Evolutionary conservation across 2,888 invertebrate species (phyloP).

Genomic region (Chorisops tibialis): DNA sequence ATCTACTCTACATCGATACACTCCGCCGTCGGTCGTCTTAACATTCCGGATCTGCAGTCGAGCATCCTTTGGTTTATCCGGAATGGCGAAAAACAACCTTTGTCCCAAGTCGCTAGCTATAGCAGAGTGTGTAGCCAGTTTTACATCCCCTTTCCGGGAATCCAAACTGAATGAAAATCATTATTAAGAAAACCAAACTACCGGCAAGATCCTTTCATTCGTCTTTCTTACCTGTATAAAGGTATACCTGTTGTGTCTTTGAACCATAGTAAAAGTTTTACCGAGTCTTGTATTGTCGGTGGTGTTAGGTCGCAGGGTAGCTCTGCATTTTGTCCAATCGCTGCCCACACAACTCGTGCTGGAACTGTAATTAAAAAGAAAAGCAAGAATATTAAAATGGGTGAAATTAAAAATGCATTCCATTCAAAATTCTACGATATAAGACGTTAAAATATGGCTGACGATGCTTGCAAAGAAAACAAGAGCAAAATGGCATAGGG

Average conservation of each 20-base stretch:
- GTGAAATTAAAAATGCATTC: neutral
- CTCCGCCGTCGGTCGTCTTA: slow-evolving; percentile 70
- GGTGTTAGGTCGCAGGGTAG: slow-evolving; percentile 81
- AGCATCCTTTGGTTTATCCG: slow-evolving; percentile 69
- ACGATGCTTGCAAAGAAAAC: no score
- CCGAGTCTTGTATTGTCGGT: slow-evolving; percentile 65
- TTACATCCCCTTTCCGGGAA: slow-evolving; percentile 68
- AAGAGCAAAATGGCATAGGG: no score
- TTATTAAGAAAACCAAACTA: neutral
- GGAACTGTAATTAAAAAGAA: slow-evolving; percentile 57
- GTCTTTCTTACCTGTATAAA: slow-evolving; percentile 72
- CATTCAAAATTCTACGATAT: neutral
- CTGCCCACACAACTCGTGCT: slow-evolving; percentile 69
- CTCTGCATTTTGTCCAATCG: slow-evolving; percentile 69
- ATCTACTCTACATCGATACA: slow-evolving; percentile 85
- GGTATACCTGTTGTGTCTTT: slow-evolving; percentile 82
- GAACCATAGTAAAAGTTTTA: slow-evolving; percentile 87
- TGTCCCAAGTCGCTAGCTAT: slow-evolving; percentile 74
- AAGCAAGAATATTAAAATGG: neutral
- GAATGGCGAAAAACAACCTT: slow-evolving; percentile 69
- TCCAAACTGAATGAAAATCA: slow-evolving; percentile 61
- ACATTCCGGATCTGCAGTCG: slow-evolving; percentile 72
- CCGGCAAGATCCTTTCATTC: neutral
- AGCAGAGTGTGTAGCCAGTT: slow-evolving; percentile 68
- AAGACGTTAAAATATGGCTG: neutral